phyloP scores from a whole-genome alignment of 2,888 invertebrate genomes.

The Allacma fusca region DNA sequence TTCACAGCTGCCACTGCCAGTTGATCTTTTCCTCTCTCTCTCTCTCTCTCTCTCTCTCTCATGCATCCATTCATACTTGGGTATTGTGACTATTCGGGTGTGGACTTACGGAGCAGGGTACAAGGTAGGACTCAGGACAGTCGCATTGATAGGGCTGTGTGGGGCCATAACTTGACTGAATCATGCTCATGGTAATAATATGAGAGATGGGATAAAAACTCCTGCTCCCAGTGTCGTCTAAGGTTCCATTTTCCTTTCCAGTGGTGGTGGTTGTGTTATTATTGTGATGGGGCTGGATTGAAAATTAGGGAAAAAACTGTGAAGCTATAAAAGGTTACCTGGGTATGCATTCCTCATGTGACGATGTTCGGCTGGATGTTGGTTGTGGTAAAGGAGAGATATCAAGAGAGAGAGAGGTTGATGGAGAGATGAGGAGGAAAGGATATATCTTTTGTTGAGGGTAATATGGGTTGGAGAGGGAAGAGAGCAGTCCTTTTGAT shows the following conservation, averaged over 20 bases:
- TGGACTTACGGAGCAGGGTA: not conserved
- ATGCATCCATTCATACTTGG: not conserved
- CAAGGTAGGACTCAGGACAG: not conserved
- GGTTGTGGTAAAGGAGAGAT: too few relatives aligned
- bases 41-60: conserved; percentile 5
- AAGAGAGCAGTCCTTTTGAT: not conserved
- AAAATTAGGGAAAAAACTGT: conserved; percentile 18
- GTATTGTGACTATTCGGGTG: not conserved
- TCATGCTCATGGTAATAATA: not conserved
- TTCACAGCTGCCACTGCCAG: conserved; percentile 41
- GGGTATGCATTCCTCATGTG: not conserved
- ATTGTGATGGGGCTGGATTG: conserved; percentile 9
- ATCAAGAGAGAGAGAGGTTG: not conserved
- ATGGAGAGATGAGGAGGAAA: too few relatives aligned
- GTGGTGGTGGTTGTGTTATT: not conserved
- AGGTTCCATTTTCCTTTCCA: conserved; percentile 3
- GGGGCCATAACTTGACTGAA: not conserved
- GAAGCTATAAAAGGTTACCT: conserved; percentile 21
- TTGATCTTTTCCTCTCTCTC: conserved; percentile 35
- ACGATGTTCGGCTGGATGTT: not conserved
- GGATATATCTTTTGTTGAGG: not conserved
- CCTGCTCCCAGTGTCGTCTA: not conserved
- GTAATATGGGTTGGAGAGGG: not conserved
- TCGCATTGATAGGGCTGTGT: not conserved
- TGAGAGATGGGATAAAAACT: not conserved